Evolutionary conservation across 2,113 vertebrate species (phyloP).

Genomic region (Petroica traversi): DNA sequence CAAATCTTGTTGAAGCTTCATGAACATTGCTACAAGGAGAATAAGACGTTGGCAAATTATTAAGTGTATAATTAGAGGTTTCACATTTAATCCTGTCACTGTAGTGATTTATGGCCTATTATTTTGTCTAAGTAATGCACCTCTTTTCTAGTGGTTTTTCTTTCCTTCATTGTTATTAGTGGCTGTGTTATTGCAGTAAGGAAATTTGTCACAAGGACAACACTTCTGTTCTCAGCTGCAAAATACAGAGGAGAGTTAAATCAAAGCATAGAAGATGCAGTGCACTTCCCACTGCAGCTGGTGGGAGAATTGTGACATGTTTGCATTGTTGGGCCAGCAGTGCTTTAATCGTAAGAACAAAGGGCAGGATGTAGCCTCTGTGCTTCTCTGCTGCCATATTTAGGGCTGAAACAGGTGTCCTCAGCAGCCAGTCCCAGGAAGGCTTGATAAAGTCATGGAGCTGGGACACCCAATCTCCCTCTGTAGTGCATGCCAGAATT

Average conservation of each 20-base stretch:
- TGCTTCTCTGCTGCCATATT: slow-evolving; percentile 6
- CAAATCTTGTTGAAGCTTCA: slow-evolving; percentile 3
- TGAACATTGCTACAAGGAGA: not conserved
- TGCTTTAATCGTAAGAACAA: not conserved
- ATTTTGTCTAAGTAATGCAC: slow-evolving; percentile 40
- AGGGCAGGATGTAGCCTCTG: not conserved
- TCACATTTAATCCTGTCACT: slow-evolving; percentile 34
- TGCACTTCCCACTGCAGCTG: not conserved
- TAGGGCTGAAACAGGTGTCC: slow-evolving; percentile 46
- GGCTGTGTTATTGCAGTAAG: slow-evolving; percentile 15
- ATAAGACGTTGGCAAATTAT: slow-evolving; percentile 39
- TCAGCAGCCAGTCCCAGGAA: not conserved
- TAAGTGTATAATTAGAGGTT: slow-evolving; percentile 66
- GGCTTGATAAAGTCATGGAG: not conserved
- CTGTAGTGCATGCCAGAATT: slow-evolving; percentile 1
- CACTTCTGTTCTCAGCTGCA: slow-evolving; percentile 3
- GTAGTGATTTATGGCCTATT: slow-evolving; percentile 60
- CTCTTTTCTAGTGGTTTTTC: not conserved
- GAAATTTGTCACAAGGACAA: slow-evolving; percentile 22
- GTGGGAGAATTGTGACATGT: not conserved
- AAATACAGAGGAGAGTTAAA: not conserved
- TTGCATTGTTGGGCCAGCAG: not conserved
- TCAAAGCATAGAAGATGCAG: not conserved
- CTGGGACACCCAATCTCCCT: not conserved
- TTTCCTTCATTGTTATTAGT: not conserved